A percentile compares a stretch with the other conserved stretches of the same genome.
phyloP scores from a whole-genome alignment of 23 tunicate species.

The Botrylloides violaceus region DNA sequence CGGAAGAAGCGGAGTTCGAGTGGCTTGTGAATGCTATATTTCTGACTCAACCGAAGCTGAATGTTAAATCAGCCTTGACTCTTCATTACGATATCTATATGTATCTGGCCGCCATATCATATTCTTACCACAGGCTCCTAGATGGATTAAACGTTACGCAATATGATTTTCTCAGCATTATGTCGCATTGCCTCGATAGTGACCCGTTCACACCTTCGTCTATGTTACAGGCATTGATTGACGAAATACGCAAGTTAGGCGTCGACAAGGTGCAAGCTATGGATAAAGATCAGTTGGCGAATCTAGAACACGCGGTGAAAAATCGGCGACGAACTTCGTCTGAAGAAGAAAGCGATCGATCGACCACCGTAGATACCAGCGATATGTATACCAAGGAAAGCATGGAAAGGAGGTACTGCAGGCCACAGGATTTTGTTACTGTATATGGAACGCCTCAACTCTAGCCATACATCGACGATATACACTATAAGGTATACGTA shows the following conservation, averaged over 20 bases:
- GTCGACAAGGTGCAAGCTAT: neutral
- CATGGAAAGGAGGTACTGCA: constrained; percentile 23
- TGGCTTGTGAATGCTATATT: no score
- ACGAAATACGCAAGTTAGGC: constrained; percentile 14
- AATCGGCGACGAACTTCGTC: no score
- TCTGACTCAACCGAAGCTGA: no score
- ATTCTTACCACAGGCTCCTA: no score
- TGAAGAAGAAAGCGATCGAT: neutral
- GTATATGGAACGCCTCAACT: neutral
- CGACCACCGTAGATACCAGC: neutral
- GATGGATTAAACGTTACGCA: no score
- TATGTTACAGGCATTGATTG: constrained; percentile 8
- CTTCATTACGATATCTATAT: no score
- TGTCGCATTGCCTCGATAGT: no score
- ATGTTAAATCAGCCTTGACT: no score
- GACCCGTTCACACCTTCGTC: neutral
- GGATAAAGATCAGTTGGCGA: neutral
- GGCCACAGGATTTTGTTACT: neutral
- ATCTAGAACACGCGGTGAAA: neutral
- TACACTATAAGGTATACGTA: neutral
- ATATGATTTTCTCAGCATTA: no score
- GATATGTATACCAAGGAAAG: constrained; percentile 19
- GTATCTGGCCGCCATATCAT: no score
- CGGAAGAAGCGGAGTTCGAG: no score
- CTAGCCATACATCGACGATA: neutral